Percentiles rank a stretch among this genome's conserved stretches.
Conservation (phyloP, 2,797 vertebrate genomes). For the Cyprinella venusta region DNA sequence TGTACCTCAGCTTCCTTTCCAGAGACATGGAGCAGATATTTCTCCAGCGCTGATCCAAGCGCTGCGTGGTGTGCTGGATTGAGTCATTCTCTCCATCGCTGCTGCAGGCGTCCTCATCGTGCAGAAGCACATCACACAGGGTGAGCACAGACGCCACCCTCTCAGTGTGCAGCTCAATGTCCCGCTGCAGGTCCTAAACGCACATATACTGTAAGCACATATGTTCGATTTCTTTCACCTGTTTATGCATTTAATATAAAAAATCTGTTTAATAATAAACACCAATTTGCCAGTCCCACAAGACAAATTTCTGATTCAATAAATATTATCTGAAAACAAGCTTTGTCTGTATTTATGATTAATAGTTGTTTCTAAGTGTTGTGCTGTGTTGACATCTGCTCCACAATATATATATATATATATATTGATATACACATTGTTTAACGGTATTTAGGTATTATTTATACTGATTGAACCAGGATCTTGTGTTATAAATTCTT, state of each 20-base stretch:
- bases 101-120: slow-evolving; percentile 85
- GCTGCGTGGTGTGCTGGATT: slow-evolving; percentile 88
- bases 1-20: slow-evolving; percentile 86
- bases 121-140: slow-evolving; percentile 88
- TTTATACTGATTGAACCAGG: neutral
- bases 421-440: neutral
- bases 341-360: neutral
- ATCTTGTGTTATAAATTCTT: neutral
- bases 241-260: neutral
- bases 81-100: slow-evolving; percentile 80
- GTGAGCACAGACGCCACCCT: slow-evolving; percentile 88
- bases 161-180: slow-evolving; percentile 91
- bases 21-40: slow-evolving; percentile 92
- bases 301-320: neutral
- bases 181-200: slow-evolving; percentile 89
- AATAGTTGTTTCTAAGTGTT: neutral
- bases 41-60: slow-evolving; percentile 94
- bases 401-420: no score
- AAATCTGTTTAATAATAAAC: neutral
- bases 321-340: neutral
- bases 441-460: neutral
- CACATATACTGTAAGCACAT: slow-evolving; percentile 40
- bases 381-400: neutral
- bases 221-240: neutral
- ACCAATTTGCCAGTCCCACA: neutral